These are phyloP conservation scores for Phlogophora meticulosa DNA, from an alignment of 2,888 invertebrate species.

Conservation along the genomic window DNA sequence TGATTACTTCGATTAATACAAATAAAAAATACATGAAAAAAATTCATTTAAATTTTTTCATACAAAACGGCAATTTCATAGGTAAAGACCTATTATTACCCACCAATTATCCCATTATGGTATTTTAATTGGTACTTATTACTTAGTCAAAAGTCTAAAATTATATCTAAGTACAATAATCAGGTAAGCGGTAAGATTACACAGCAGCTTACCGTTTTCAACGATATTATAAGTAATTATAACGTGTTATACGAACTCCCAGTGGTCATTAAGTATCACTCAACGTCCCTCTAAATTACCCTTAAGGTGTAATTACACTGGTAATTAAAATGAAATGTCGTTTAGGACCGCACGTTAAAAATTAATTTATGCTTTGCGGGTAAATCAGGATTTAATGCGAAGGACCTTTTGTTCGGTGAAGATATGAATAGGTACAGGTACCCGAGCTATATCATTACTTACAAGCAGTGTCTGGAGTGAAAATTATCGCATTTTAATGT, in stretches of 20 bases:
- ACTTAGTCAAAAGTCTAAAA: background rate
- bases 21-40: too few relatives aligned
- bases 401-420: slow-evolving; percentile 33
- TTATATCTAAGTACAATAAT: slow-evolving; percentile 13
- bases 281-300: slow-evolving; percentile 64
- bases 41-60: too few relatives aligned
- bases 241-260: slow-evolving; percentile 48
- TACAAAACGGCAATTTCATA: too few relatives aligned
- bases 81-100: too few relatives aligned
- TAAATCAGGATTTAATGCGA: slow-evolving; percentile 61
- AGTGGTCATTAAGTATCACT: slow-evolving; percentile 67
- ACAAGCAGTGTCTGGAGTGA: too few relatives aligned
- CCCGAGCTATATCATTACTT: too few relatives aligned
- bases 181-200: slow-evolving; percentile 20
- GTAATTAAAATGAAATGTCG: slow-evolving; percentile 69
- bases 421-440: slow-evolving; percentile 9
- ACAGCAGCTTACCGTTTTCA: slow-evolving; percentile 39
- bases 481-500: too few relatives aligned
- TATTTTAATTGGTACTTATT: background rate
- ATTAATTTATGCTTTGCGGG: slow-evolving; percentile 54
- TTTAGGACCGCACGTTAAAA: slow-evolving; percentile 60
- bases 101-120: background rate
- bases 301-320: slow-evolving; percentile 67
- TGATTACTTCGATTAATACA: too few relatives aligned
- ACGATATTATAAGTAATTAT: slow-evolving; percentile 25